These are phyloP conservation scores for Scaptomyza graminum DNA, from an alignment of 1,140 invertebrate genomes.

Conservation along the genomic window DNA sequence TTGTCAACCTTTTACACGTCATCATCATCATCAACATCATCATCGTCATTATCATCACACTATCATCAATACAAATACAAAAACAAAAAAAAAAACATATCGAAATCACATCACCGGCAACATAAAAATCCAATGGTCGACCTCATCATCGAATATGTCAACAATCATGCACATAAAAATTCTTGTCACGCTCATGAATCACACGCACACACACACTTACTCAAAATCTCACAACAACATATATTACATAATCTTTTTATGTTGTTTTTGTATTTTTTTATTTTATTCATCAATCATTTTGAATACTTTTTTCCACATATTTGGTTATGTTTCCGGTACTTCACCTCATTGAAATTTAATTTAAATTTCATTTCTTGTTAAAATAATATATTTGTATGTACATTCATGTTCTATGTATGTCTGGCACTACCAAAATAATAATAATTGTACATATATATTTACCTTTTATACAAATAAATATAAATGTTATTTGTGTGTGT, in stretches of 20 bases:
- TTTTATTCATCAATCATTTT: constrained; percentile 74
- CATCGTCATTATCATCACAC: constrained; percentile 50
- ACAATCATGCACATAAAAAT: constrained; percentile 63
- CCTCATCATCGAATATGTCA: constrained; percentile 54
- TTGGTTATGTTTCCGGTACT: constrained; percentile 73
- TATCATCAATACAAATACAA: constrained; percentile 45
- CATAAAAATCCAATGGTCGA: constrained; percentile 41
- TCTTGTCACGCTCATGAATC: constrained; percentile 62
- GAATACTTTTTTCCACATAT: constrained; percentile 56
- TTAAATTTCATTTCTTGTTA: constrained; percentile 72
- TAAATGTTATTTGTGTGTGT: constrained; percentile 46
- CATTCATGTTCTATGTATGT: constrained; percentile 28
- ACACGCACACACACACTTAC: constrained; percentile 23
- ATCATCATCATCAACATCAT: constrained; percentile 50
- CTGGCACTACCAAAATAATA: constrained; percentile 44
- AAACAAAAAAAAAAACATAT: constrained; percentile 35
- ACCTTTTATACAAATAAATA: constrained; percentile 31
- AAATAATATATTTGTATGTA: constrained; percentile 20
- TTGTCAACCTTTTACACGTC: constrained; percentile 50
- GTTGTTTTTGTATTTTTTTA: constrained; percentile 60
- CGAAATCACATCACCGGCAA: constrained; percentile 48
- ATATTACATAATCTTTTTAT: constrained; percentile 67
- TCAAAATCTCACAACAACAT: constrained; percentile 11
- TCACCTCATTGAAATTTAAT: constrained; percentile 70
- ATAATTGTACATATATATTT: constrained; percentile 64